These are phyloP conservation scores for Coleophora deauratella DNA, from an alignment of 2,888 invertebrate species.

Conservation along the genomic window DNA sequence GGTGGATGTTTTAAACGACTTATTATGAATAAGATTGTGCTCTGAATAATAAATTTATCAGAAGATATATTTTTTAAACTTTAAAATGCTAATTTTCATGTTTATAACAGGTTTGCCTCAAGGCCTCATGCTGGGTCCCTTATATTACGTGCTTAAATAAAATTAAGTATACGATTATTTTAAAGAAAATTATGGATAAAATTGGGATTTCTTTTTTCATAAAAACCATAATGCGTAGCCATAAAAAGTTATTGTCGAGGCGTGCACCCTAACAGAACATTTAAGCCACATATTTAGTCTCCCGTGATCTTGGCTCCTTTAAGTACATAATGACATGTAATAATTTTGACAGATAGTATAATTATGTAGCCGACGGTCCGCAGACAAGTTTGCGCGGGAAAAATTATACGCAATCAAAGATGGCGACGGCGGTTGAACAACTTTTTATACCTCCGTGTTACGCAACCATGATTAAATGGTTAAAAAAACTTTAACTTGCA, in stretches of 20 bases:
- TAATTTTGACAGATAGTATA: slow-evolving; percentile 7
- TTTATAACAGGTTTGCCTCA: too few species aligned
- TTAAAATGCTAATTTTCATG: too few species aligned
- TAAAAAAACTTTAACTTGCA: too few species aligned
- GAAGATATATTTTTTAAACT: too few species aligned
- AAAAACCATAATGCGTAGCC: not conserved
- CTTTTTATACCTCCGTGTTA: slow-evolving; percentile 14
- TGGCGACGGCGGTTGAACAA: slow-evolving; percentile 14
- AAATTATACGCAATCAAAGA: slow-evolving; percentile 18
- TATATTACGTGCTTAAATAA: too few species aligned
- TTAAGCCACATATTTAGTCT: not conserved
- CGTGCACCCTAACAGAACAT: not conserved
- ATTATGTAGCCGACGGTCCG: slow-evolving; percentile 3
- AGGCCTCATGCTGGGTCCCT: too few species aligned
- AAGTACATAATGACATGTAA: slow-evolving; percentile 2
- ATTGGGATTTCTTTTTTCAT: too few species aligned
- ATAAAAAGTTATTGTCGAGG: not conserved
- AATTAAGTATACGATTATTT: too few species aligned
- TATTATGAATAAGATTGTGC: too few species aligned
- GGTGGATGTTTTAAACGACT: too few species aligned
- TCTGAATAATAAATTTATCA: too few species aligned
- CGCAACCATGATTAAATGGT: slow-evolving; percentile 5
- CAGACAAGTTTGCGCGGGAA: slow-evolving; percentile 10
- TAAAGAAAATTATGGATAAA: too few species aligned
- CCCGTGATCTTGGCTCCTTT: not conserved